A percentile compares a stretch with the other conserved stretches of the same genome.
These are phyloP conservation scores for Yponomeuta evonymella DNA, from an alignment of 2,888 invertebrate species.

Conservation along the genomic window DNA sequence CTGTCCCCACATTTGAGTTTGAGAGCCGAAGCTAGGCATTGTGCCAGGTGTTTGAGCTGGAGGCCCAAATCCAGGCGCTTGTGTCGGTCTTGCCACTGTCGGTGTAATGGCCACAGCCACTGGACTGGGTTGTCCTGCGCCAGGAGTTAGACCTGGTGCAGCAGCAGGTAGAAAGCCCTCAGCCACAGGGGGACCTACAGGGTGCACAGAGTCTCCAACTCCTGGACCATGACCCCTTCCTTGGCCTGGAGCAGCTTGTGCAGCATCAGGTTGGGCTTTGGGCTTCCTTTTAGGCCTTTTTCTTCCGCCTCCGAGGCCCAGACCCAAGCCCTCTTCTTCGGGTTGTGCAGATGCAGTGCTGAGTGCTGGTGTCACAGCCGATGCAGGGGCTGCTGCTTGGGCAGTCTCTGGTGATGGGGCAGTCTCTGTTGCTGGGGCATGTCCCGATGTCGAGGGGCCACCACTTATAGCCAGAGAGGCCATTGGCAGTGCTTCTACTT, in stretches of 20 bases:
- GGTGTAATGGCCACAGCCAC: background rate
- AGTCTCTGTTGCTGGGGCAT: background rate
- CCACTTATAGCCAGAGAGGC: background rate
- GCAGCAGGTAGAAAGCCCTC: background rate
- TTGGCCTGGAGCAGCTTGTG: constrained; percentile 19
- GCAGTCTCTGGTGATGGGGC: background rate
- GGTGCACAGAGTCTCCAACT: constrained; percentile 9
- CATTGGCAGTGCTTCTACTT: background rate
- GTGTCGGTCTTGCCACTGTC: constrained; percentile 4
- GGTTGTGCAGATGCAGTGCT: background rate
- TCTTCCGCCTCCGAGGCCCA: constrained; percentile 20
- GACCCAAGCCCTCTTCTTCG: constrained; percentile 25
- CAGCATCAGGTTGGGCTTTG: constrained; percentile 22
- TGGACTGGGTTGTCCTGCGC: background rate
- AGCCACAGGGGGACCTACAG: background rate
- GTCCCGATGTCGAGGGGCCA: background rate
- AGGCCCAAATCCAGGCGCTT: background rate
- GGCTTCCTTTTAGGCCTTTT: constrained; percentile 32
- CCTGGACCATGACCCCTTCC: constrained; percentile 20
- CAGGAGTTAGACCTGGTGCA: background rate
- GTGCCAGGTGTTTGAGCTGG: too few relatives aligned
- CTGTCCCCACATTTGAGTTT: too few relatives aligned
- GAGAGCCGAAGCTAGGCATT: too few relatives aligned
- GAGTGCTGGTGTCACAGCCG: background rate
- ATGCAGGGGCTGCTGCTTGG: background rate